Evolutionary conservation across 2,888 invertebrate genomes (phyloP).

Genomic region (Drosophila cyrtoloma): DNA sequence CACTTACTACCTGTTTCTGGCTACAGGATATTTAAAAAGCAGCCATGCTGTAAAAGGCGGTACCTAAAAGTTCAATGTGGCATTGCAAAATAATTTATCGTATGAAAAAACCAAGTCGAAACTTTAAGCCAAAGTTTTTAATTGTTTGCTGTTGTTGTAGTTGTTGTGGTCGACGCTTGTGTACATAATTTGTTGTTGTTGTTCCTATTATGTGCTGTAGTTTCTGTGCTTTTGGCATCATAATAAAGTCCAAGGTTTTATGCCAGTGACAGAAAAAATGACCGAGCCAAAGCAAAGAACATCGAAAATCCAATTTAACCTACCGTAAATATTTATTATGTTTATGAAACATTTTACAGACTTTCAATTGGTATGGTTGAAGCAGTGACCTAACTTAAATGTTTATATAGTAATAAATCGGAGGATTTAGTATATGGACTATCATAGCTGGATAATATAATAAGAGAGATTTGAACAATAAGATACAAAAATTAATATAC

Average conservation of each 20-base stretch:
- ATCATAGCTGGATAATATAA: slow-evolving; percentile 35
- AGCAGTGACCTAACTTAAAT: slow-evolving; percentile 67
- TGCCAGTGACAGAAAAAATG: slow-evolving; percentile 1
- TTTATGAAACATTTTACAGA: slow-evolving; percentile 83
- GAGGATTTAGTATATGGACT: slow-evolving; percentile 36
- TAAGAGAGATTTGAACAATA: slow-evolving; percentile 25
- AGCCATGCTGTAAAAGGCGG: slow-evolving; percentile 13
- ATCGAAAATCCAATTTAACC: slow-evolving; percentile 53
- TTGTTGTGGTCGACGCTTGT: slow-evolving; percentile 12
- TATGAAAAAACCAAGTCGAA: slow-evolving; percentile 37
- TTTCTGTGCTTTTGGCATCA: slow-evolving; percentile 21
- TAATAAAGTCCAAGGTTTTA: slow-evolving; percentile 39
- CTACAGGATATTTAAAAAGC: slow-evolving; percentile 24
- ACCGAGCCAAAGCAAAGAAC: background rate
- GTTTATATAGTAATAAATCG: slow-evolving; percentile 49
- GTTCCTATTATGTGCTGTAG: slow-evolving; percentile 18
- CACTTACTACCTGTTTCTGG: background rate
- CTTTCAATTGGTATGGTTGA: slow-evolving; percentile 73
- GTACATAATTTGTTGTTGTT: slow-evolving; percentile 9
- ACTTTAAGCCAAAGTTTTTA: slow-evolving; percentile 73
- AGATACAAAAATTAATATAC: slow-evolving; percentile 37
- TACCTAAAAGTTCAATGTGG: slow-evolving; percentile 45
- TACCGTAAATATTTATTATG: slow-evolving; percentile 81
- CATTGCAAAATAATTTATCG: slow-evolving; percentile 63
- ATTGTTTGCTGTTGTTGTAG: slow-evolving; percentile 53